Percentiles rank a stretch among this genome's conserved stretches.
Conservation (phyloP, 2,888 invertebrate species). For the Andrena flavipes region DNA sequence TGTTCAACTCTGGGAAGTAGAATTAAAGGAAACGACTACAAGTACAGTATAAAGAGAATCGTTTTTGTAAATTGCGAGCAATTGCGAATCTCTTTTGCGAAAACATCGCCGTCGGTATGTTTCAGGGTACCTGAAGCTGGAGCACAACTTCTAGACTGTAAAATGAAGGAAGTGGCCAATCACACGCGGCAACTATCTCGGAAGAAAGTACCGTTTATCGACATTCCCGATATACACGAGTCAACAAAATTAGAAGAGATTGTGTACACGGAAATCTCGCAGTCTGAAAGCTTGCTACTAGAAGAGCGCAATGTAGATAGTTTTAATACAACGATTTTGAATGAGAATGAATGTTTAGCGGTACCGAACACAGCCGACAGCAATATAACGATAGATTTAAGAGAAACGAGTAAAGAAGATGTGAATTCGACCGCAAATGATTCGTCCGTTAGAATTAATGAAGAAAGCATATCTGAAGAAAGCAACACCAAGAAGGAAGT, state of each 20-base stretch:
- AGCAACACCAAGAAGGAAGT: background rate
- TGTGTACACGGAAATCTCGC: slow-evolving; percentile 1
- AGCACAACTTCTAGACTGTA: slow-evolving; percentile 78
- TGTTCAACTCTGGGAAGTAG: slow-evolving; percentile 79
- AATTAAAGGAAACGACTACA: slow-evolving; percentile 79
- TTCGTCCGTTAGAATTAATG: background rate
- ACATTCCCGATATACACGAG: slow-evolving; percentile 45
- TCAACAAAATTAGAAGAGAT: slow-evolving; percentile 19
- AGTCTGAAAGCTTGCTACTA: slow-evolving; percentile 3
- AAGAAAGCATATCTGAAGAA: slow-evolving; percentile 4
- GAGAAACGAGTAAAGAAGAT: background rate
- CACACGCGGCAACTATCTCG: slow-evolving; percentile 78
- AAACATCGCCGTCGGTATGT: background rate
- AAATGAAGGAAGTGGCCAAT: slow-evolving; percentile 79
- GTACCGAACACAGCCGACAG: slow-evolving; percentile 16
- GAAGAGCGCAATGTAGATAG: slow-evolving; percentile 15
- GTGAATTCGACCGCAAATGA: background rate
- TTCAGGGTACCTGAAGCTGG: slow-evolving; percentile 80
- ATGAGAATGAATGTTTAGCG: background rate
- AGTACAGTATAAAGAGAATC: slow-evolving; percentile 72
- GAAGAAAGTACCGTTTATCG: slow-evolving; percentile 68
- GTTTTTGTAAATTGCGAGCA: background rate
- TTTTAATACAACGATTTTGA: slow-evolving; percentile 2
- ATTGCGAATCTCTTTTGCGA: background rate
- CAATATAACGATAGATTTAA: background rate